Base-by-base conservation (phyloP, 2,888 invertebrate genomes). In the Patella pellucida region DNA sequence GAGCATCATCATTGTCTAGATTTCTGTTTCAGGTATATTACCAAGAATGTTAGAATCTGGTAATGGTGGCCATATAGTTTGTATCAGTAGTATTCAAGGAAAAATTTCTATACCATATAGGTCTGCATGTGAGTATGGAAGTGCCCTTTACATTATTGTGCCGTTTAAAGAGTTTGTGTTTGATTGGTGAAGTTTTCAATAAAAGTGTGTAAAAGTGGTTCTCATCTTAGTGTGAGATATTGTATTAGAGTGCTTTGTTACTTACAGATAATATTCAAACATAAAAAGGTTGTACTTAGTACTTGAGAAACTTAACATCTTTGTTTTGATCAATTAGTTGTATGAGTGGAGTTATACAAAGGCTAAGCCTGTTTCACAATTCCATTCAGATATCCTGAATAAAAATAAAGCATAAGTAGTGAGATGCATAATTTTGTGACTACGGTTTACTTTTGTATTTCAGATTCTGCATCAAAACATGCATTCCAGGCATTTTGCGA, bases 401-500 rank as follows among this genome's bases (percentile, higher is more conserved):
- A 41, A 41, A 41, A 41, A 41, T 41, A 41, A 23, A 27, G n/a
- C 69, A n/a, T 19, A 69, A 69, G 16, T 69, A 7, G 23, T 23
- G 27, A 27, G 69, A 23, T 16, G n/a, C 16, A 27, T 23, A 23
- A 69, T 23, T 23, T 9, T 41, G 41, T 41, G 41, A 41, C 9
- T 41, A 41, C 14, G 19, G 68, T 52, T 75, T 19, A 11, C 51
- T 1, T 41, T 27, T 73, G 56, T 72, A 68, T 79, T 83, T 23
- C 81, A 92, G 92, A 98, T 92, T 94, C 95, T 74, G 97, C 98
- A 23, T 96, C 97, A 0, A 98, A 98, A 91, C 97, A 98, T 93
- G 98, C 98, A 0, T 86, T 97, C 75, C 96, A 98, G 92, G 98
- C 97, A 16, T 98, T 97, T 92, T 95, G 95, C 81, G 99, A 99